These are phyloP conservation scores for Mustelus asterias DNA, from an alignment of 2,113 vertebrate species.

Conservation along the genomic window DNA sequence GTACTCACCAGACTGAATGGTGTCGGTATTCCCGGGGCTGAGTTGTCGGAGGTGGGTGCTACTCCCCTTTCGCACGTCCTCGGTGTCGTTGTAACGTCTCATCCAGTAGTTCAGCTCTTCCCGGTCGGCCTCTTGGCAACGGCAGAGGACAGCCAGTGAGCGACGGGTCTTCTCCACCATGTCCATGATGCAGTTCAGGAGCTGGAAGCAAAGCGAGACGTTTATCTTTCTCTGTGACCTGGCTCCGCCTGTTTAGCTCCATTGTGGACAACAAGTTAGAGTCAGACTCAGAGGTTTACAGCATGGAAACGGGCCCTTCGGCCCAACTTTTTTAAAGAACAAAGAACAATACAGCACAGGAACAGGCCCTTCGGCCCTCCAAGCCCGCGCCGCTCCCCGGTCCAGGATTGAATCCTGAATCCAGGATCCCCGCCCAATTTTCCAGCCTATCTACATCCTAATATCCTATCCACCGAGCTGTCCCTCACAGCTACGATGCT, in stretches of 20 bases:
- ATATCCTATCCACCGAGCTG: no score
- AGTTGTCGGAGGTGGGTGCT: constrained; percentile 69
- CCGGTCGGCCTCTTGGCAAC: constrained; percentile 90
- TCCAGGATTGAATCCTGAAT: no score
- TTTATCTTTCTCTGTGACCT: no score
- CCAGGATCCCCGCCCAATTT: no score
- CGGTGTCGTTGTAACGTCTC: constrained; percentile 76
- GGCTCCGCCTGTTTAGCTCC: background rate
- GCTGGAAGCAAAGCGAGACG: constrained; percentile 53
- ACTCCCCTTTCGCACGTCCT: constrained; percentile 77
- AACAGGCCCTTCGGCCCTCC: no score
- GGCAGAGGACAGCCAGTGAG: constrained; percentile 85
- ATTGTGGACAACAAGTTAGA: background rate
- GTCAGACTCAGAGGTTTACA: no score
- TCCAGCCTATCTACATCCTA: no score
- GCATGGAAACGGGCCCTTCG: no score
- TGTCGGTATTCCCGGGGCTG: constrained; percentile 76
- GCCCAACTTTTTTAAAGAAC: no score
- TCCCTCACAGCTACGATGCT: no score
- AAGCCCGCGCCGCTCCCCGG: no score
- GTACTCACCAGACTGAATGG: constrained; percentile 62
- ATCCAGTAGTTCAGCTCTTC: constrained; percentile 96
- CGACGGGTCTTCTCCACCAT: constrained; percentile 96
- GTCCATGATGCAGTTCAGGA: constrained; percentile 95
- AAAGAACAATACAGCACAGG: no score